Evolutionary conservation across 1,140 invertebrate species (phyloP), one percentile per base, ranked within the genome.

Genomic region (Halesus radiatus): DNA sequence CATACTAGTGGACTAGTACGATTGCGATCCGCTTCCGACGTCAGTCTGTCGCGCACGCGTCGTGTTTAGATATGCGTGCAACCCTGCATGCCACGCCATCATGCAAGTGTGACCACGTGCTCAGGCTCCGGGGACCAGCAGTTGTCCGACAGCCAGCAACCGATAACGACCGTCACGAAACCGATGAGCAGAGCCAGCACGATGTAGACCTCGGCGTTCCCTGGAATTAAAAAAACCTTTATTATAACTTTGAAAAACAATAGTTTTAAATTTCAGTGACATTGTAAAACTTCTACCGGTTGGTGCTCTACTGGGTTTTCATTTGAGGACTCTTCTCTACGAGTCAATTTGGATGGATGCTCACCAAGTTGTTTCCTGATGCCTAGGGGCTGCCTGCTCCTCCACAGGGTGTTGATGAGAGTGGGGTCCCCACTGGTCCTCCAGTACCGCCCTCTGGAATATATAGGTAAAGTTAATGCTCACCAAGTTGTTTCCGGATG

Each of bases 91-190:
- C 88, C 86, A 84, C 88, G 88, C 86, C 91, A 92, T 93, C 93
- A 94, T 86, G 93, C 92, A 84, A 92, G 89, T 64, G 92, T 91
- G 78, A 92, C 86, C 62, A 91, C 87, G 75, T 92, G 91, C 84
- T 94, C 93, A 18, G 93, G 93, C 84, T 94, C 93, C 66, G 93
- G 93, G 60, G 93, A 93, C 93, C 93, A 94, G 86, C 93, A 94
- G 88, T 94, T 94, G 90, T 94, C 93, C 2, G 92, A 93, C 52
- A 94, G 88, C 93, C 93, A 94, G 87, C 93, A 94, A 70, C 93
- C 93, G 81, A 94, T 92, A 80, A 94, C 92, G 52, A 94, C 93
- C 10, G 93, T 93, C 81, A 93, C 90, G 84, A 93, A 90, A 8
- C 93, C 93, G 83, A 94, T 94, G 81, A 93, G 88, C 70, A 94